phyloP scores from a whole-genome alignment of 2,888 invertebrate genomes.

The Idaea straminata region DNA sequence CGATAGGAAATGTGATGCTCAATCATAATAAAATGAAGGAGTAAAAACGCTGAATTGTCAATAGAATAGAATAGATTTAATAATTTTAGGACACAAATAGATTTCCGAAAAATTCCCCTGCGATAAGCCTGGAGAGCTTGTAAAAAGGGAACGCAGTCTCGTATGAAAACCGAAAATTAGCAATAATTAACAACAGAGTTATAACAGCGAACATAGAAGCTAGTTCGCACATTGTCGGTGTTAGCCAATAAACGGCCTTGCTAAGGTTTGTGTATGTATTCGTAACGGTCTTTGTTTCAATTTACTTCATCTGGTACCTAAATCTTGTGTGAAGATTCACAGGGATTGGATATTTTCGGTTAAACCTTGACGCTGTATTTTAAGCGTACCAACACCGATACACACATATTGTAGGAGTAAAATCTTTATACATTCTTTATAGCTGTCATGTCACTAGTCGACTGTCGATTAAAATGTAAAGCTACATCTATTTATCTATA shows the following conservation, averaged over 20 bases:
- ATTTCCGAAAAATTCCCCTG: too few relatives aligned
- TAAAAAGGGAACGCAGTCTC: too few relatives aligned
- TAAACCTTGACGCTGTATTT: not conserved
- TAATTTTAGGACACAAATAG: too few relatives aligned
- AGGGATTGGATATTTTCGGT: conserved; percentile 2
- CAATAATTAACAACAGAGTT: too few relatives aligned
- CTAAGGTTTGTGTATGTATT: conserved; percentile 28
- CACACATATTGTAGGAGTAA: not conserved
- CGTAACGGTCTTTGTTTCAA: conserved; percentile 31
- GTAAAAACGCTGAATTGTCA: too few relatives aligned
- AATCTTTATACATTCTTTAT: not conserved
- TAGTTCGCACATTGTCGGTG: conserved; percentile 24
- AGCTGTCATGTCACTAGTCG: not conserved
- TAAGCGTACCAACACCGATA: not conserved
- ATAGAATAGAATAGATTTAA: too few relatives aligned
- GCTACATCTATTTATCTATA: too few relatives aligned
- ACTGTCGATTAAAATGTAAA: too few relatives aligned
- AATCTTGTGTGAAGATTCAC: conserved; percentile 22
- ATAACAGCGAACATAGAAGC: too few relatives aligned
- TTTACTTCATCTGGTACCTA: conserved; percentile 18
- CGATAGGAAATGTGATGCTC: conserved; percentile 3
- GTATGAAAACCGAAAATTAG: too few relatives aligned
- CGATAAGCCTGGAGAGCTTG: too few relatives aligned
- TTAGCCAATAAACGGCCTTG: conserved; percentile 28
- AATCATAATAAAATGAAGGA: too few relatives aligned